phyloP scores from a whole-genome alignment of 2,888 invertebrate species.

The Scrobipalpa costella region DNA sequence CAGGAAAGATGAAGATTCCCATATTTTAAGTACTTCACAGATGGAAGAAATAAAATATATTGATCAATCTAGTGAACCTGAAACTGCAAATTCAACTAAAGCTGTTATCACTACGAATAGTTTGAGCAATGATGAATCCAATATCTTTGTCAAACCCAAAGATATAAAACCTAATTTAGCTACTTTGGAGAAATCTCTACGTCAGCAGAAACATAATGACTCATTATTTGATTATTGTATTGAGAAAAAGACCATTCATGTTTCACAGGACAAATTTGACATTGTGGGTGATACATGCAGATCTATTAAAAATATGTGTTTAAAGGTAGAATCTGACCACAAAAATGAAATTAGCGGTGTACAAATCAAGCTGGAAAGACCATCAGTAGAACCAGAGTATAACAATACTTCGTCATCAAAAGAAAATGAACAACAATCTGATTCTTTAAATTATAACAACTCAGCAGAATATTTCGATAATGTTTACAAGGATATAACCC shows the following conservation, averaged over 20 bases:
- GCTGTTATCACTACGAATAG: background rate
- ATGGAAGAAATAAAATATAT: background rate
- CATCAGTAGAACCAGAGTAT: conserved; percentile 6
- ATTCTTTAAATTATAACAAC: conserved; percentile 41
- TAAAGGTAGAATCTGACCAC: conserved; percentile 40
- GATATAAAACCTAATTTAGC: background rate
- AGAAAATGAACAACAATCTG: background rate
- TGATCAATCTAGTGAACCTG: background rate
- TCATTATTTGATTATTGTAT: conserved; percentile 16
- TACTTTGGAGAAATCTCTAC: background rate
- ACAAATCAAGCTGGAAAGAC: conserved; percentile 14
- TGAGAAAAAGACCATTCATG: conserved; percentile 15
- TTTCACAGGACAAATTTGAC: background rate
- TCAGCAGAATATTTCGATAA: conserved; percentile 68
- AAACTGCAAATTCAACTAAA: background rate
- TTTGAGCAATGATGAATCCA: background rate
- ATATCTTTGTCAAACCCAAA: conserved; percentile 11
- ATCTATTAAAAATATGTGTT: conserved; percentile 46
- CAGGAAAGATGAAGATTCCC: conserved; percentile 29
- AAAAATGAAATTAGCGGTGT: conserved; percentile 26
- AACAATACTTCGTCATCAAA: background rate
- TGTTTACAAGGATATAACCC: conserved; percentile 62
- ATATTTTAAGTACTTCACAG: background rate
- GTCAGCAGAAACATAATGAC: conserved; percentile 15
- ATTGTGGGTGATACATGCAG: conserved; percentile 40